Percentiles rank a stretch among this genome's conserved stretches.
Conservation (phyloP, 1,140 invertebrate species). For the Homarus americanus region DNA sequence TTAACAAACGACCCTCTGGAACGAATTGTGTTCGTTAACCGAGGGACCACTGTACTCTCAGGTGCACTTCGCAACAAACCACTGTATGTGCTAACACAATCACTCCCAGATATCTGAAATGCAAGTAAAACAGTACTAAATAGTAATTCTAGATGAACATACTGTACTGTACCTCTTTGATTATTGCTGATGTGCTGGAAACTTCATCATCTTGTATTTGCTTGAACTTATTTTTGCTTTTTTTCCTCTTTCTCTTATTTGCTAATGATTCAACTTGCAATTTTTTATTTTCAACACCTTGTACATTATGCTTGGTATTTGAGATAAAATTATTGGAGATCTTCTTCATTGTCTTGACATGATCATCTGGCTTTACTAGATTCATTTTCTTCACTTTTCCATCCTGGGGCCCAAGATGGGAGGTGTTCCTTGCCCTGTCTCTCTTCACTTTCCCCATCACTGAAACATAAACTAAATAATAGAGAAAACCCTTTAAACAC, state of each 20-base stretch:
- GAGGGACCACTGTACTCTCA: too few relatives aligned
- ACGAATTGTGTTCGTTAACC: too few relatives aligned
- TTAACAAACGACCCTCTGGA: too few relatives aligned
- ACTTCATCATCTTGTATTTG: slow-evolving; percentile 1
- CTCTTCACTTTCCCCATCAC: background rate
- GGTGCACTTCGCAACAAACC: too few relatives aligned
- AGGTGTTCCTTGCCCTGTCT: background rate
- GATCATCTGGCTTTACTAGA: background rate
- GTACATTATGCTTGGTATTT: background rate
- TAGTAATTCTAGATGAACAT: background rate
- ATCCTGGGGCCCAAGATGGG: background rate
- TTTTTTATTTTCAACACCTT: background rate
- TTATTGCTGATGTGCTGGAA: background rate
- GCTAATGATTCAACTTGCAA: background rate
- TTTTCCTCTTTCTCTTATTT: background rate
- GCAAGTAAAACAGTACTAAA: too few relatives aligned
- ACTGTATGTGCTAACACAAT: too few relatives aligned
- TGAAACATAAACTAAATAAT: background rate
- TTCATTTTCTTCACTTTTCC: background rate
- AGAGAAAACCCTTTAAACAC: background rate
- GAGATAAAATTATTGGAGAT: background rate
- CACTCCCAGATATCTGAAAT: too few relatives aligned
- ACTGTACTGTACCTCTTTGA: background rate
- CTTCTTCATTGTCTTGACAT: background rate
- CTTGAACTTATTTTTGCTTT: background rate